Conservation (phyloP, 2,888 invertebrate species). For the Sarcophaga caerulescens region DNA sequence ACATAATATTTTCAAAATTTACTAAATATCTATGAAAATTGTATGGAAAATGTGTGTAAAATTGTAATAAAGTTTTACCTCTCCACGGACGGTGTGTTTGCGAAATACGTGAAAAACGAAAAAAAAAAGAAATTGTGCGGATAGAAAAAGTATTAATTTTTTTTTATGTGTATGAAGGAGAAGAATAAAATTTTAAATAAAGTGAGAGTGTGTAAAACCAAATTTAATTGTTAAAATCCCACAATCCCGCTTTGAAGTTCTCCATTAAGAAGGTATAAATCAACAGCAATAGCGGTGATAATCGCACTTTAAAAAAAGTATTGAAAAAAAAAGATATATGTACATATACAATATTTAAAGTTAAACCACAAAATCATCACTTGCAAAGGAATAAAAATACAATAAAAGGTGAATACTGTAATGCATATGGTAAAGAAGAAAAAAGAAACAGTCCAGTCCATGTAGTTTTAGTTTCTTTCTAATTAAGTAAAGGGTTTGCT, state of each 20-base stretch:
- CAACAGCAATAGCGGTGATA: constrained; percentile 15
- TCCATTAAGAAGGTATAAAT: constrained; percentile 5
- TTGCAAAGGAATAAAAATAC: constrained; percentile 45
- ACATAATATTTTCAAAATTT: constrained; percentile 46
- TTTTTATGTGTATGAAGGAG: constrained; percentile 55
- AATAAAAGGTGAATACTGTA: constrained; percentile 50
- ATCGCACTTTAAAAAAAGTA: constrained; percentile 3
- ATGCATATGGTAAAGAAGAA: constrained; percentile 26
- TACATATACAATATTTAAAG: background rate
- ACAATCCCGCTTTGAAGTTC: constrained; percentile 53
- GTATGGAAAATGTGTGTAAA: constrained; percentile 53
- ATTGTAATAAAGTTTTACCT: constrained; percentile 61
- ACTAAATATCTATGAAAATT: constrained; percentile 67
- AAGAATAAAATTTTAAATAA: constrained; percentile 39
- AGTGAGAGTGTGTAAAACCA: constrained; percentile 62
- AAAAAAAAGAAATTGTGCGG: constrained; percentile 38
- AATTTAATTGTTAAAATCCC: constrained; percentile 46
- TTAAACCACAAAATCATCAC: background rate
- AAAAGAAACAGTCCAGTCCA: background rate
- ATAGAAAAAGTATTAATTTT: constrained; percentile 53
- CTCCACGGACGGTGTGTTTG: constrained; percentile 60
- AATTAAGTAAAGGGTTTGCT: constrained; percentile 28
- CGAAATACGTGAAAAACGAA: constrained; percentile 61
- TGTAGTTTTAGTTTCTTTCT: background rate
- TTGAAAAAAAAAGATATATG: constrained; percentile 22